Evolutionary conservation across 2,113 vertebrate species (phyloP).

Genomic region (Elanoides forficatus): DNA sequence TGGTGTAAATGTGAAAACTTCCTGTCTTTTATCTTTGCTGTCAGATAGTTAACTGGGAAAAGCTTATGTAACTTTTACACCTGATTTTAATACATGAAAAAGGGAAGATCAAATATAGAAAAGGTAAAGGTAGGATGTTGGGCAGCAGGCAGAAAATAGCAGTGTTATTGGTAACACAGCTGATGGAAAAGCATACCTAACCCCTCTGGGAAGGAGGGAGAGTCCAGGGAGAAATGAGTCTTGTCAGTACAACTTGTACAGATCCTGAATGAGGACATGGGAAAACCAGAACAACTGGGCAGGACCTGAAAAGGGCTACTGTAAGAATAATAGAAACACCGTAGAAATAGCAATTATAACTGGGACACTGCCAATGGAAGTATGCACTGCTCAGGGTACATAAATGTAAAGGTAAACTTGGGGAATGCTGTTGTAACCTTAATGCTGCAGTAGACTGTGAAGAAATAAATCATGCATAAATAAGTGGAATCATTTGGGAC

Average conservation of each 20-base stretch:
- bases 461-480: slow-evolving; percentile 6
- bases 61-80: not conserved
- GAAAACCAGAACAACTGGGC: slow-evolving; percentile 34
- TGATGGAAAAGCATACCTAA: not conserved
- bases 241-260: not conserved
- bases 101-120: not conserved
- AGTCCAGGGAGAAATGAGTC: not conserved
- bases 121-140: not conserved
- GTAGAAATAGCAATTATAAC: slow-evolving; percentile 21
- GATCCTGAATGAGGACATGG: slow-evolving; percentile 35
- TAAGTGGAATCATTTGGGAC: not conserved
- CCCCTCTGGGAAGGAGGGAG: not conserved
- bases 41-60: not conserved
- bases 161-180: not conserved
- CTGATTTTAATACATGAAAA: not conserved
- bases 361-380: not conserved
- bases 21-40: not conserved
- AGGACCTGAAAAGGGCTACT: slow-evolving; percentile 5
- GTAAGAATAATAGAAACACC: not conserved
- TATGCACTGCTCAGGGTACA: not conserved
- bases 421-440: not conserved
- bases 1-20: not conserved
- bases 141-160: not conserved
- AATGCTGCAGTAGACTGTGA: not conserved
- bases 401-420: not conserved